Evolutionary conservation across 2,797 vertebrate species (phyloP).

Genomic region (Eremophila alpestris): DNA sequence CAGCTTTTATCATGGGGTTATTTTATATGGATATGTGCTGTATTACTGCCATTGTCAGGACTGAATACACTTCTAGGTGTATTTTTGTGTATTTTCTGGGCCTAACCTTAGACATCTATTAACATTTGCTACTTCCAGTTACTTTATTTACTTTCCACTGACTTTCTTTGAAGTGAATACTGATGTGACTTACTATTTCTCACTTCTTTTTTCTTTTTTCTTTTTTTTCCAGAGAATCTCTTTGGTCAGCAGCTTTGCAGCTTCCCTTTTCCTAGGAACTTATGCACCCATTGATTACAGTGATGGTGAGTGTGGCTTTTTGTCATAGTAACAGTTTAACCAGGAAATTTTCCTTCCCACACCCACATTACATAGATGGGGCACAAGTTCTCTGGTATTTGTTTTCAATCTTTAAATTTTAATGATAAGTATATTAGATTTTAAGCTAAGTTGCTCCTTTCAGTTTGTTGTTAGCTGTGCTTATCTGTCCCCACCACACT

Average conservation of each 20-base stretch:
- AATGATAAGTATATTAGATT: background rate
- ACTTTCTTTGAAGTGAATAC: background rate
- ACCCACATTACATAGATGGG: background rate
- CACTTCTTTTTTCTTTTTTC: background rate
- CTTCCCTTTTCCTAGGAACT: slow-evolving; percentile 89
- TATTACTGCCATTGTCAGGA: background rate
- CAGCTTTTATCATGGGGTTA: background rate
- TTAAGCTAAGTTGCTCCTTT: background rate
- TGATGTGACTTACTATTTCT: background rate
- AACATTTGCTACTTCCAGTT: background rate
- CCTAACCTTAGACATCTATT: background rate
- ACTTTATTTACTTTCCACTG: background rate
- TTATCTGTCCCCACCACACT: background rate
- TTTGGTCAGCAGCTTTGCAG: slow-evolving; percentile 93
- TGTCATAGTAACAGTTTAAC: background rate
- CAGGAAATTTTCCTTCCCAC: background rate
- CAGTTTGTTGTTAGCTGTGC: background rate
- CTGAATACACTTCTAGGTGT: background rate
- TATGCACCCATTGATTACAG: slow-evolving; percentile 90
- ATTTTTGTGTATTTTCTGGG: background rate
- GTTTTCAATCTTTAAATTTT: background rate
- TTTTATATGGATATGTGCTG: background rate
- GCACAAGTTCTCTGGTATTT: background rate
- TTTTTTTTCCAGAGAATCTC: slow-evolving; percentile 87
- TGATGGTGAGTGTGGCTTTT: slow-evolving; percentile 77